A percentile compares a stretch with the other conserved stretches of the same genome.
These are phyloP conservation scores for Dicyrtoma fusca DNA, from an alignment of 2,888 invertebrate species.

Conservation along the genomic window DNA sequence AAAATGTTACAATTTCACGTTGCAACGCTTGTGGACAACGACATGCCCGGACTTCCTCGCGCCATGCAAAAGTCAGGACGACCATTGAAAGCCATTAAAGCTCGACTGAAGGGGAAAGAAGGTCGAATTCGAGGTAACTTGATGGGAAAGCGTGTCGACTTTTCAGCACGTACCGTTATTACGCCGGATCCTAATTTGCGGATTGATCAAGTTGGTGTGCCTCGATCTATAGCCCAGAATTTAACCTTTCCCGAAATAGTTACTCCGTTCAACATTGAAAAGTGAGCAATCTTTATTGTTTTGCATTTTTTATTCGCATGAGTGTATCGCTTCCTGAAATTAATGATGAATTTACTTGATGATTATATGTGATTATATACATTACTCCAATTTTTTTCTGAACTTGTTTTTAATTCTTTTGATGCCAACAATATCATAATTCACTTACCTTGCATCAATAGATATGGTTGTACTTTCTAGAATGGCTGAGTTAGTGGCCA, in stretches of 20 bases:
- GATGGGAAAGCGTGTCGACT: constrained; percentile 99
- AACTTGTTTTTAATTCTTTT: constrained; percentile 4
- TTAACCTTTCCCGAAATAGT: constrained; percentile 99
- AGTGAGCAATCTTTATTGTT: constrained; percentile 64
- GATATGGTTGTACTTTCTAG: constrained; percentile 58
- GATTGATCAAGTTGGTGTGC: constrained; percentile 97
- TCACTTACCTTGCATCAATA: neutral
- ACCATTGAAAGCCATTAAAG: constrained; percentile 96
- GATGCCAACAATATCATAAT: neutral
- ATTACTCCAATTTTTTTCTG: constrained; percentile 40
- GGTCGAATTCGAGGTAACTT: constrained; percentile 98
- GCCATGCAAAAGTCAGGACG: constrained; percentile 99
- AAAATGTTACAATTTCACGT: constrained; percentile 99
- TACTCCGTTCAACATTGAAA: constrained; percentile 98
- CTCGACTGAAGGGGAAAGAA: constrained; percentile 96
- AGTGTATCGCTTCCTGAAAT: neutral
- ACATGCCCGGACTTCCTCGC: constrained; percentile 96
- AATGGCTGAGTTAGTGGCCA: constrained; percentile 88
- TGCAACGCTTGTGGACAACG: constrained; percentile 97
- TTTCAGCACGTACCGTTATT: constrained; percentile 98
- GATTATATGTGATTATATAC: constrained; percentile 1
- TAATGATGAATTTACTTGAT: constrained; percentile 20
- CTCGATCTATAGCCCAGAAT: constrained; percentile 97
- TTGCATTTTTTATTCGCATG: constrained; percentile 1
- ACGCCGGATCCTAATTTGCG: constrained; percentile 94